These are phyloP conservation scores for Mustelus asterias DNA, from an alignment of 2,113 vertebrate species.

Conservation along the genomic window DNA sequence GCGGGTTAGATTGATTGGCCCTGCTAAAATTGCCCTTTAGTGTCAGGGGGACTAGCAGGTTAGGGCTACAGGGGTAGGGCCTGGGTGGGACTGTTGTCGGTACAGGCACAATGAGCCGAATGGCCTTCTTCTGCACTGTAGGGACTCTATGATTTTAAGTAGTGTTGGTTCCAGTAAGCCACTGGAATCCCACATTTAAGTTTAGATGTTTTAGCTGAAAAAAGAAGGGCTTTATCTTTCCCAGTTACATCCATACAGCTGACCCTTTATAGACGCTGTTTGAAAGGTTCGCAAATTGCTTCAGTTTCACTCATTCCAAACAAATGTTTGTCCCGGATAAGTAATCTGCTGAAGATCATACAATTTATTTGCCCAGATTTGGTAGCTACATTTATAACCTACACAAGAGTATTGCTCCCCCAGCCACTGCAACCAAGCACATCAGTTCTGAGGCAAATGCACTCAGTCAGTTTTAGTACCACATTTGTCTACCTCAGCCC, in stretches of 20 bases:
- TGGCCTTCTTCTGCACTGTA: too few relatives aligned
- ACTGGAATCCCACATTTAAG: background rate
- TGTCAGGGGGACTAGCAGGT: too few relatives aligned
- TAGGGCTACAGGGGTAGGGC: too few relatives aligned
- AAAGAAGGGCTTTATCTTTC: background rate
- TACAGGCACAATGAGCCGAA: too few relatives aligned
- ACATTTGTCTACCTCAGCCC: conserved; percentile 15
- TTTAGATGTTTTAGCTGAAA: background rate
- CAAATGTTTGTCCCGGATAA: background rate
- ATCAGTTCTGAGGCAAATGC: background rate
- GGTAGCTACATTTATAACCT: conserved; percentile 24
- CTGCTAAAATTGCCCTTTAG: too few relatives aligned
- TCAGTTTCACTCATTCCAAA: background rate
- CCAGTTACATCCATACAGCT: background rate
- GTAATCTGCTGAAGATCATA: background rate
- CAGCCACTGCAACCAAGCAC: background rate
- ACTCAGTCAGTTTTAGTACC: conserved; percentile 35
- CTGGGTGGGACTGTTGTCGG: too few relatives aligned
- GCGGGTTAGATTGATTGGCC: too few relatives aligned
- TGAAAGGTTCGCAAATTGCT: conserved; percentile 26
- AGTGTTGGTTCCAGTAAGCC: background rate
- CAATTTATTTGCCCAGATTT: conserved; percentile 16
- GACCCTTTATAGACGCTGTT: background rate
- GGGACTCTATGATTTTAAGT: background rate
- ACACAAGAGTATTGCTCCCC: background rate